These are phyloP conservation scores for Conus betulinus DNA, from an alignment of 1,140 invertebrate species.

Conservation along the genomic window DNA sequence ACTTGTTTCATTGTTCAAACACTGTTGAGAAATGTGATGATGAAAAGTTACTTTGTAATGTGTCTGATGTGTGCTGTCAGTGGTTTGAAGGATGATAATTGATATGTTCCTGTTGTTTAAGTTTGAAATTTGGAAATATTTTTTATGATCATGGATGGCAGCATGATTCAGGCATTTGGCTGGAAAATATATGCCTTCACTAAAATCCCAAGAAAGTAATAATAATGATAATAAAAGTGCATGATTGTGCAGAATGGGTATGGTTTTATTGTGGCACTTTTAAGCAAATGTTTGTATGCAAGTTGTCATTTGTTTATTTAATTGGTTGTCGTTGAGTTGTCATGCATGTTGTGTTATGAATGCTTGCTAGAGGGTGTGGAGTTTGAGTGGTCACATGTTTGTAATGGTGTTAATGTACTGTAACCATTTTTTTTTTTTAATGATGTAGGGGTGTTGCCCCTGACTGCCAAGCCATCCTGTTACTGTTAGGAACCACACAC, in stretches of 20 bases:
- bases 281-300: too few relatives aligned
- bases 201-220: background rate
- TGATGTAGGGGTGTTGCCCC: too few relatives aligned
- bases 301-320: too few relatives aligned
- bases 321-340: too few relatives aligned
- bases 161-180: background rate
- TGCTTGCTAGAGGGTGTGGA: too few relatives aligned
- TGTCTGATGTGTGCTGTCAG: background rate
- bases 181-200: background rate
- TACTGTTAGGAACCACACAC: too few relatives aligned
- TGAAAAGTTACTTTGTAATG: background rate
- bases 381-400: too few relatives aligned
- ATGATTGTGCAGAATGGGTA: background rate
- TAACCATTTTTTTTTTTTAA: too few relatives aligned
- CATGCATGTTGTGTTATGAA: too few relatives aligned
- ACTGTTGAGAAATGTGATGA: background rate
- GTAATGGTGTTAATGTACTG: too few relatives aligned
- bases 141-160: slow-evolving; percentile 1
- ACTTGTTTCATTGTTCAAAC: background rate
- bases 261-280: too few relatives aligned
- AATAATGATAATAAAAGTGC: background rate
- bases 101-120: background rate
- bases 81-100: background rate
- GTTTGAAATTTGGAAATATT: background rate
- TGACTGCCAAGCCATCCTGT: too few relatives aligned